A percentile compares a stretch with the other conserved stretches of the same genome.
phyloP scores from a whole-genome alignment of 1,140 invertebrate genomes.

The Drosophila lacertosa region DNA sequence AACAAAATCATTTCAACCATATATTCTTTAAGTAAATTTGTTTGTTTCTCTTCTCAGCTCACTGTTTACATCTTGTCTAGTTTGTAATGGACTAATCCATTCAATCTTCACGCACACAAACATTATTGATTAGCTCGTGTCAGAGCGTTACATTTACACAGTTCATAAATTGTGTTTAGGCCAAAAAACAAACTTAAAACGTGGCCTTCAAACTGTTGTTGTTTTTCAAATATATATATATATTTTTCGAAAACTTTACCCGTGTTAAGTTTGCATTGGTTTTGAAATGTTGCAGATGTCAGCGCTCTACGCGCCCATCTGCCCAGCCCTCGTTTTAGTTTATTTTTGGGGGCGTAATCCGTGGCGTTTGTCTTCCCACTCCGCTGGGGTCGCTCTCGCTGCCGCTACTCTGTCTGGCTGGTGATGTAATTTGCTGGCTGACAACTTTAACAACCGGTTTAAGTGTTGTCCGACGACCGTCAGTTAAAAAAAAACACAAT shows the following conservation, averaged over 20 bases:
- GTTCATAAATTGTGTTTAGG: constrained; percentile 34
- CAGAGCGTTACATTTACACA: constrained; percentile 24
- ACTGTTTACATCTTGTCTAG: constrained; percentile 21
- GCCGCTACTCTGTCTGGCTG: constrained; percentile 10
- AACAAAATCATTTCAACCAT: no score
- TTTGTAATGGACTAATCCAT: constrained; percentile 8
- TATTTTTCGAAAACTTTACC: constrained; percentile 22
- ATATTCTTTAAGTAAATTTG: no score
- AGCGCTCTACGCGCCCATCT: constrained; percentile 23
- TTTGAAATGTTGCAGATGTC: constrained; percentile 66
- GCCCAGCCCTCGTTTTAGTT: constrained; percentile 32
- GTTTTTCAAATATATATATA: constrained; percentile 28
- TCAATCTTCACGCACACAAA: constrained; percentile 14
- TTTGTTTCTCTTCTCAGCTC: not conserved
- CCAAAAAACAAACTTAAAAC: constrained; percentile 43
- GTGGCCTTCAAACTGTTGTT: constrained; percentile 13
- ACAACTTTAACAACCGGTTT: constrained; percentile 72
- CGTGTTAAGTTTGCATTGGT: constrained; percentile 13
- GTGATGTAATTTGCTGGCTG: constrained; percentile 75
- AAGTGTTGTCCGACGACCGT: constrained; percentile 21
- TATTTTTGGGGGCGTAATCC: constrained; percentile 35
- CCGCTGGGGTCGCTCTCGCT: constrained; percentile 24
- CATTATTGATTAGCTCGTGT: constrained; percentile 45
- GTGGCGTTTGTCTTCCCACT: constrained; percentile 8
- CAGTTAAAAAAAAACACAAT: constrained; percentile 45